These are phyloP conservation scores for Drosophila parabipectinata DNA, from an alignment of 1,140 invertebrate genomes.

Conservation along the genomic window DNA sequence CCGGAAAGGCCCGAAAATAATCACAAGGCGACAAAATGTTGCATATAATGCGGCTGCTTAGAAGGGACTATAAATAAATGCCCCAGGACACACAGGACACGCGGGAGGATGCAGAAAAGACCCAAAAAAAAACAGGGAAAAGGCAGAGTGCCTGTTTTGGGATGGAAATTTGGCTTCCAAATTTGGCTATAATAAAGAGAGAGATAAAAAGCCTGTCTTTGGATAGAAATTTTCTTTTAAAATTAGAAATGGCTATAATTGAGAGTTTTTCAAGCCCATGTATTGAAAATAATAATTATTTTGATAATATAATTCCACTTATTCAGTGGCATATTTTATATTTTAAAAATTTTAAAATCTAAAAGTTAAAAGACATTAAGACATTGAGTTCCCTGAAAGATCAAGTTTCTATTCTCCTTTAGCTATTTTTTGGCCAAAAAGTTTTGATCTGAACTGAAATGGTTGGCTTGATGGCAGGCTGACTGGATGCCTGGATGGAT, in stretches of 20 bases:
- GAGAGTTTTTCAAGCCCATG: no score
- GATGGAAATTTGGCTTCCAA: not conserved
- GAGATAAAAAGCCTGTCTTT: no score
- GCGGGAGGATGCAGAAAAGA: slow-evolving; percentile 1
- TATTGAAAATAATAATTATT: no score
- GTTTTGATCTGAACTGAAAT: slow-evolving; percentile 2
- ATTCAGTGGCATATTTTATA: no score
- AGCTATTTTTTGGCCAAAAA: slow-evolving; percentile 3
- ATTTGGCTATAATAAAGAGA: not conserved
- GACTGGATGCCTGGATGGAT: slow-evolving; percentile 28
- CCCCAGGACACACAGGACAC: slow-evolving; percentile 24
- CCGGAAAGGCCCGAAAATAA: slow-evolving; percentile 65
- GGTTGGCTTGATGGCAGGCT: slow-evolving; percentile 14
- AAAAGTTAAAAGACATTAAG: no score
- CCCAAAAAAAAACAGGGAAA: slow-evolving; percentile 1
- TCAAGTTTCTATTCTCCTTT: not conserved
- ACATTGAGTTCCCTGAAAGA: no score
- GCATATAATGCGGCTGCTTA: slow-evolving; percentile 72
- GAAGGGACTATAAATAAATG: slow-evolving; percentile 46
- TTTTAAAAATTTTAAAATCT: no score
- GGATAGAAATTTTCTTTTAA: no score
- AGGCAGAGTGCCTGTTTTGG: not conserved
- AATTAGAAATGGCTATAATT: no score
- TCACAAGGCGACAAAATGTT: slow-evolving; percentile 78
- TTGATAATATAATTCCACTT: no score